Evolutionary conservation across 30 jellyfish, hydroid and myxozoan species (phyloP).

Genomic region (Mastigias papua): DNA sequence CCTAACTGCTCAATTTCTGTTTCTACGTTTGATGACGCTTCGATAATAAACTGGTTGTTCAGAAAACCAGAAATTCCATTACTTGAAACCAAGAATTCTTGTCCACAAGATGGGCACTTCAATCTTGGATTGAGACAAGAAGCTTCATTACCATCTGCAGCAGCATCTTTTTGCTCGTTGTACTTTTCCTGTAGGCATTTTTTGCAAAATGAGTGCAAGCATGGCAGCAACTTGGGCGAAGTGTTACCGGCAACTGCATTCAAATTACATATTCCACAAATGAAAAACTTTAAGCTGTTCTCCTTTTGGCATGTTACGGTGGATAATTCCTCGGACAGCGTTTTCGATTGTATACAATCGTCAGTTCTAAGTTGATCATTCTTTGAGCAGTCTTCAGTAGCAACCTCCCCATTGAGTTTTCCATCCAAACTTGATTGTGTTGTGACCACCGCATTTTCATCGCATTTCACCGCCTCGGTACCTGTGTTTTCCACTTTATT

Average conservation of each 20-base stretch:
- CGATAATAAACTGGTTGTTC: conserved; percentile 95
- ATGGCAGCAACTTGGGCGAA: conserved; percentile 92
- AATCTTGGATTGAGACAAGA: conserved; percentile 71
- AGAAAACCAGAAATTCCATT: conserved; percentile 87
- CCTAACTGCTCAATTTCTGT: conserved; percentile 62
- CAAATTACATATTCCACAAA: conserved; percentile 87
- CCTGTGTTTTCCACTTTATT: conserved; percentile 9
- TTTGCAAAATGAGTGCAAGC: conserved; percentile 98
- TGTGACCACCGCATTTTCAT: conserved; percentile 46
- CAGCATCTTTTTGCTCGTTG: conserved; percentile 74
- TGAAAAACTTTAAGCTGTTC: conserved; percentile 69
- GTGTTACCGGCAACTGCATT: conserved; percentile 84
- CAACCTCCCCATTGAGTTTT: conserved; percentile 57
- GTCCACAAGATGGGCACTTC: conserved; percentile 98
- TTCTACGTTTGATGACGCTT: conserved; percentile 44
- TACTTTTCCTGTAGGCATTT: conserved; percentile 86
- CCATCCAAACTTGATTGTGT: conserved; percentile 28
- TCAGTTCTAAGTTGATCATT: conserved; percentile 11
- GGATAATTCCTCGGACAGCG: conserved; percentile 58
- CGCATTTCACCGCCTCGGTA: conserved; percentile 17
- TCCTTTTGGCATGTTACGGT: conserved; percentile 55
- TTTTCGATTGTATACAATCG: neutral
- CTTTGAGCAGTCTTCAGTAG: neutral
- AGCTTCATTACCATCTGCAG: conserved; percentile 12
- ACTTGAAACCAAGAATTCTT: conserved; percentile 92